These are phyloP conservation scores for Heliconius ethilla DNA, from an alignment of 2,888 invertebrate species.

Conservation along the genomic window DNA sequence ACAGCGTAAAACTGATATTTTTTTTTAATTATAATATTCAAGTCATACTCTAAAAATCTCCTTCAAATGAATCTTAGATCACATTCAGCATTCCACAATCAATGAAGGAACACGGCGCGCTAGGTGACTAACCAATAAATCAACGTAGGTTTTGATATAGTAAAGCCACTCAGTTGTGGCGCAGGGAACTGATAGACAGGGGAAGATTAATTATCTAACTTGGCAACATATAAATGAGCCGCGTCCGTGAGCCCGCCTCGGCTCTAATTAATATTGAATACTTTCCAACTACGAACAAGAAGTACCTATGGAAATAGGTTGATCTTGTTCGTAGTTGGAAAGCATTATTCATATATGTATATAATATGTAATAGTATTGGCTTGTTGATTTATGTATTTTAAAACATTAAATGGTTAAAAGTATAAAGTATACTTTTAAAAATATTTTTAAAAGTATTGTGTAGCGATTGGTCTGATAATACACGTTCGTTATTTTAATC, in stretches of 20 bases:
- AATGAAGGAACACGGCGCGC: background rate
- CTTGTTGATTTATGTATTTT: background rate
- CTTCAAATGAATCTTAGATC: background rate
- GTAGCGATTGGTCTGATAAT: no score
- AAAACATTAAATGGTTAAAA: background rate
- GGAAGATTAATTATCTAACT: constrained; percentile 32
- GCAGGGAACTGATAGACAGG: constrained; percentile 31
- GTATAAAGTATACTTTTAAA: no score
- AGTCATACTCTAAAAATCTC: background rate
- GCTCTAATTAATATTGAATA: constrained; percentile 21
- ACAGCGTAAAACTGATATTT: background rate
- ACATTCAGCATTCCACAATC: background rate
- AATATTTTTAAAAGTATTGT: no score
- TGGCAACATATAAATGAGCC: constrained; percentile 26
- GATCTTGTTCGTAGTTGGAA: no score
- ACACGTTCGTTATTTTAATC: no score
- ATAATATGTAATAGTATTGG: background rate
- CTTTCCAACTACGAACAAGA: constrained; percentile 9
- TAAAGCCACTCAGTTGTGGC: constrained; percentile 18
- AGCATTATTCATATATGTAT: constrained; percentile 2
- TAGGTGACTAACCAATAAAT: constrained; percentile 22
- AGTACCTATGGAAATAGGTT: background rate
- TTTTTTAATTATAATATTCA: background rate
- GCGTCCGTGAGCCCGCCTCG: background rate
- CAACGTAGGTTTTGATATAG: constrained; percentile 21